Base-by-base conservation (phyloP, 1,140 invertebrate genomes). In the Drosophila malerkotliana region DNA sequence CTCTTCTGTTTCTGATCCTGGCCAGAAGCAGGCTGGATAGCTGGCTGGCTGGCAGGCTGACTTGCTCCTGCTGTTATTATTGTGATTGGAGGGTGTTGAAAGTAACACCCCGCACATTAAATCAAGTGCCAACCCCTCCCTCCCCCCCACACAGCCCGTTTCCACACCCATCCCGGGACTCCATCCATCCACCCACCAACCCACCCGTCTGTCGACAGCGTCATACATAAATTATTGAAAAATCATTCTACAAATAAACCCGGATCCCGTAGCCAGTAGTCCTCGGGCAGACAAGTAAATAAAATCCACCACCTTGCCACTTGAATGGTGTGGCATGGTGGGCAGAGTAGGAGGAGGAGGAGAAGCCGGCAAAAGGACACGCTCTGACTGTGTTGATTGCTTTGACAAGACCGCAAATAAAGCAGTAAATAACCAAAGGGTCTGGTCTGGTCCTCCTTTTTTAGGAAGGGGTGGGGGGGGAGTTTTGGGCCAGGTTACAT, bases 151-250 rank as follows among this genome's bases (percentile, higher is more conserved):
- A 18, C 18, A 18, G 9, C 5, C 5, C 26, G 32, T 2, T 8
- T 12, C 34, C 34, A 37, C 3, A 1, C 14, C 1, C 21, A 21
- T 21, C 21, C 21, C 21, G 26, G 5, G 4, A 5, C 30, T 21
- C 21, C 37, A 37, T 9, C 30, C 3, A 15, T 5, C 41, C 60
- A 32, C 10, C 30, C 41, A 15, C 8, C 41, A 53, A 15, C 8
- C 41, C 60, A 34, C 14, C 44, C 41, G 41, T 66, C 69, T 58
- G 53, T 54, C 62, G 57, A 69, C 73, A 79, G 57, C 79, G 53
- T 83, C 83, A 89, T 88, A 87, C 83, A 88, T 88, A 88, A 88
- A 83, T 88, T 88, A 88, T 88, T 88, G 83, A 88, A 88, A 88
- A 89, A 88, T 88, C 83, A 88, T 89, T 88, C 83, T 79, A 87